phyloP scores from a whole-genome alignment of 2,888 invertebrate species.

The Philhelius pedissequus region DNA sequence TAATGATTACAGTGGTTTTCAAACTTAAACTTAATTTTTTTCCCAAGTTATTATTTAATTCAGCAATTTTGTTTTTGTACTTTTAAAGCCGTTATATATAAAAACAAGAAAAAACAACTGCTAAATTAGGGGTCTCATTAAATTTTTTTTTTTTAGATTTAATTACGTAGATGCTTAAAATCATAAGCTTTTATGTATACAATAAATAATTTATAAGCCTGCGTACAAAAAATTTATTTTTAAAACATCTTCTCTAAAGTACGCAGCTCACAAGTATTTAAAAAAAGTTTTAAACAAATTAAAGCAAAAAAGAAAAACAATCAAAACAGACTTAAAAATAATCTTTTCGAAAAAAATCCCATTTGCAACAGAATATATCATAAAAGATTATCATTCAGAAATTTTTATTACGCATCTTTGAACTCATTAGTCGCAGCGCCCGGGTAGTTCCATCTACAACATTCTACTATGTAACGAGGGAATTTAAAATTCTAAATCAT shows the following conservation, averaged over 20 bases:
- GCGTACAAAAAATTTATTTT: background rate
- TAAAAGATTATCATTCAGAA: constrained; percentile 5
- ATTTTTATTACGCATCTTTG: constrained; percentile 29
- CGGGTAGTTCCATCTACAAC: background rate
- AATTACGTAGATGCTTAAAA: no score
- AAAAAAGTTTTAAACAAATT: background rate
- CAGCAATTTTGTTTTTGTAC: no score
- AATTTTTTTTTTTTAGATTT: no score
- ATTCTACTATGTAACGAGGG: background rate
- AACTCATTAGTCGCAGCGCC: constrained; percentile 35
- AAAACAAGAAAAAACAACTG: no score
- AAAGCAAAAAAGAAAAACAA: background rate
- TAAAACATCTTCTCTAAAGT: background rate
- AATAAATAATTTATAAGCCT: no score
- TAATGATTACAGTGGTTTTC: no score
- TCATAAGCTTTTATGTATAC: no score
- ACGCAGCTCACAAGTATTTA: background rate
- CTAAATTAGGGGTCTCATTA: no score
- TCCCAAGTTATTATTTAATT: no score
- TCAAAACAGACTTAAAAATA: background rate
- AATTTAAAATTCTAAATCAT: constrained; percentile 43
- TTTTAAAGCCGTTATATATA: no score
- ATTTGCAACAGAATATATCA: background rate
- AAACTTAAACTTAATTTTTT: no score
- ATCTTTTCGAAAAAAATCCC: background rate